Conservation (phyloP, 2,888 invertebrate genomes). For the Troides helena region DNA sequence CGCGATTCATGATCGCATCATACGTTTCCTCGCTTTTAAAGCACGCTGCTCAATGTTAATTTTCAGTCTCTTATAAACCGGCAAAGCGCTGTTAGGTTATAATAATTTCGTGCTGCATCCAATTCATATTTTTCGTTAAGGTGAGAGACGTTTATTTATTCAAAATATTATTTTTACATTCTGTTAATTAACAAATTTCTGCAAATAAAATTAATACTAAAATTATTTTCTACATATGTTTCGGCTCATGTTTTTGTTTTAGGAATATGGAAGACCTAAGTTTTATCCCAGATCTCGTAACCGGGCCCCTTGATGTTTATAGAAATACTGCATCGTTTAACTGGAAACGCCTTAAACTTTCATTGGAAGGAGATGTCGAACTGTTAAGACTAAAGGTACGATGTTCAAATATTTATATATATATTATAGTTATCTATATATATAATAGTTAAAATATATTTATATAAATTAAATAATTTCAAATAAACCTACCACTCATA, state of each 20-base stretch:
- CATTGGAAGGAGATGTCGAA: constrained; percentile 88
- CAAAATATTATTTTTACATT: too few species aligned
- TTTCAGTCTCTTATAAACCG: constrained; percentile 35
- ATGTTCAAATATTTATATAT: not conserved
- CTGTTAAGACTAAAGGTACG: constrained; percentile 88
- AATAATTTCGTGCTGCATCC: constrained; percentile 11
- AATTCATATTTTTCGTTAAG: constrained; percentile 25
- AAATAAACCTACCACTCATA: too few species aligned
- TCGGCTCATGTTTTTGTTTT: constrained; percentile 41
- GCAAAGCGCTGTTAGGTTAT: constrained; percentile 31
- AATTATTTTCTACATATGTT: too few species aligned
- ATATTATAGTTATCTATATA: too few species aligned
- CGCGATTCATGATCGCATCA: constrained; percentile 26
- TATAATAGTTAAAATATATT: too few species aligned
- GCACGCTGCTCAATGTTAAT: constrained; percentile 32
- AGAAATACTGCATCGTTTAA: constrained; percentile 90
- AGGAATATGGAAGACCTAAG: constrained; percentile 77
- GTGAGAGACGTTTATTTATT: constrained; percentile 26
- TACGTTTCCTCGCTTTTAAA: constrained; percentile 34
- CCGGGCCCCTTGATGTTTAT: constrained; percentile 89
- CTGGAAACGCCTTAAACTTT: constrained; percentile 91
- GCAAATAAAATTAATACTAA: too few species aligned
- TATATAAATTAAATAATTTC: too few species aligned
- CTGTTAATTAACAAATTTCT: too few species aligned
- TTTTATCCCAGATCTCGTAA: constrained; percentile 84